A percentile compares a stretch with the other conserved stretches of the same genome.
These are phyloP conservation scores for Hemithea aestivaria DNA, from an alignment of 2,888 invertebrate genomes.

Conservation along the genomic window DNA sequence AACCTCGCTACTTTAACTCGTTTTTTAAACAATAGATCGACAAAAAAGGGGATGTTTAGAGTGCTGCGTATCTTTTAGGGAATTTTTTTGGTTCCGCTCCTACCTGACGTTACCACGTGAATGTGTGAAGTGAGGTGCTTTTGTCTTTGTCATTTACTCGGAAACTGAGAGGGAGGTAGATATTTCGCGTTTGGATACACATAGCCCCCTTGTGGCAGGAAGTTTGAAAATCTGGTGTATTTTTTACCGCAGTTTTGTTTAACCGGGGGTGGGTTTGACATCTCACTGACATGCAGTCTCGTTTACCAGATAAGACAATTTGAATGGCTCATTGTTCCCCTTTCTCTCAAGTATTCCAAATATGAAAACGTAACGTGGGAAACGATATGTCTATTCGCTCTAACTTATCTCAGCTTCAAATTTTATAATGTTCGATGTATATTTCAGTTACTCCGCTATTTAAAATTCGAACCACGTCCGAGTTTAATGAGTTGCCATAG, in stretches of 20 bases:
- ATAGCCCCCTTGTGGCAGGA: conserved; percentile 64
- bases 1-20: conserved; percentile 58
- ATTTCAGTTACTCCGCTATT: conserved; percentile 19
- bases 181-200: conserved; percentile 48
- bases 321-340: conserved; percentile 62
- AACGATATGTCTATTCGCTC: conserved; percentile 16
- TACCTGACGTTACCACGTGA: conserved; percentile 70
- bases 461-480: conserved; percentile 45
- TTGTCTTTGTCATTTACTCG: conserved; percentile 41
- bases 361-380: conserved; percentile 36
- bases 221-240: conserved; percentile 74
- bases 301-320: conserved; percentile 49
- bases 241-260: conserved; percentile 66
- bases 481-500: conserved; percentile 46
- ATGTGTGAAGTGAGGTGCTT: conserved; percentile 51
- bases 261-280: conserved; percentile 63
- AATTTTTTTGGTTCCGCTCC: conserved; percentile 68
- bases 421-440: conserved; percentile 17
- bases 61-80: conserved; percentile 57
- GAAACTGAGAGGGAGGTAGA: conserved; percentile 44
- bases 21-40: conserved; percentile 64
- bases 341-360: conserved; percentile 30
- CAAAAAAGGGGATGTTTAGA: conserved; percentile 75
- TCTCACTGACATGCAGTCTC: conserved; percentile 53
- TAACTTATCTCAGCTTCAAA: conserved; percentile 12